Evolutionary conservation across 1,140 invertebrate genomes (phyloP).

Genomic region (Pachypeltis micranthus): DNA sequence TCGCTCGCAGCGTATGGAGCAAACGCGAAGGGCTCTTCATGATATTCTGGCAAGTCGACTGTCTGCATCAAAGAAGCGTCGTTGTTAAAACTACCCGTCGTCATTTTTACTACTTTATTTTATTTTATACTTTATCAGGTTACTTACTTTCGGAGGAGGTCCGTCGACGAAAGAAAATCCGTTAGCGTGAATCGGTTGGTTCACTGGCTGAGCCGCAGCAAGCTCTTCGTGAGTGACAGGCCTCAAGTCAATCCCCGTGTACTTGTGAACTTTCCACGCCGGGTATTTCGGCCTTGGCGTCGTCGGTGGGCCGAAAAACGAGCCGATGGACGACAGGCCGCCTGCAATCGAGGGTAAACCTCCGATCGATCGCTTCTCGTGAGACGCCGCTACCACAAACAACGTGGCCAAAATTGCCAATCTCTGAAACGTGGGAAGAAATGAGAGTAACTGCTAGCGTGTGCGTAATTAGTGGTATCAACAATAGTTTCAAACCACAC

Average conservation of each 20-base stretch:
- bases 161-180: not conserved
- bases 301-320: not conserved
- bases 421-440: not conserved
- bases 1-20: not conserved
- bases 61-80: too few species aligned
- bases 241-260: conserved; percentile 29
- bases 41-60: not conserved
- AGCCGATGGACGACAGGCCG: not conserved
- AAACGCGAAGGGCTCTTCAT: not conserved
- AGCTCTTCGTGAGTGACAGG: conserved; percentile 22
- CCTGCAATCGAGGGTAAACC: not conserved
- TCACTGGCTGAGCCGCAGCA: not conserved
- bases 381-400: not conserved
- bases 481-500: too few species aligned
- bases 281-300: conserved; percentile 24
- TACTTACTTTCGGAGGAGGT: not conserved
- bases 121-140: not conserved
- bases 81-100: too few species aligned
- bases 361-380: conserved; percentile 6
- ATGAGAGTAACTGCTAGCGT: too few species aligned
- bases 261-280: conserved; percentile 31
- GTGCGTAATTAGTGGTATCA: too few species aligned
- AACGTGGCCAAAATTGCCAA: not conserved
- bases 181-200: not conserved
- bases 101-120: too few species aligned